Conservation (phyloP, 2,888 invertebrate species). For the Pegoplata infirma region DNA sequence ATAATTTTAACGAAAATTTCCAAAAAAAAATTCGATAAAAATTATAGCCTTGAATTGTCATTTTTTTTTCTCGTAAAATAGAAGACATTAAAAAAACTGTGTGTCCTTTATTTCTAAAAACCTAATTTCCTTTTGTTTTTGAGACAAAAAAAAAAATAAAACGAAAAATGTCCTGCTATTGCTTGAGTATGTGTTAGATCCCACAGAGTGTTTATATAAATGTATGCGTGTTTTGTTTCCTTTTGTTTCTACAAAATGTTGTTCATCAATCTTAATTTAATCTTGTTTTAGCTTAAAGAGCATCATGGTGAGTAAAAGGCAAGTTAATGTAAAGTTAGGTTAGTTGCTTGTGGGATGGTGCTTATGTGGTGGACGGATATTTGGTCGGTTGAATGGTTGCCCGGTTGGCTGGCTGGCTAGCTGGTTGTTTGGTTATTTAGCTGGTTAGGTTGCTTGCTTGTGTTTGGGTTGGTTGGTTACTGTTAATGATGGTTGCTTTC, state of each 20-base stretch:
- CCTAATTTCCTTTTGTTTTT: background rate
- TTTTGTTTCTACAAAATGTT: constrained; percentile 33
- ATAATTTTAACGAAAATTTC: background rate
- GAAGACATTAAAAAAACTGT: background rate
- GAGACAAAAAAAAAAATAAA: background rate
- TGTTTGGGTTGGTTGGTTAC: constrained; percentile 3
- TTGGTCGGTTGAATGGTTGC: background rate
- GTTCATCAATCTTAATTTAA: constrained; percentile 48
- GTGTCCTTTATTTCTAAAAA: background rate
- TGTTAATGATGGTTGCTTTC: constrained; percentile 14
- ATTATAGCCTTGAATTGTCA: background rate
- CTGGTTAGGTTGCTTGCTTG: too few relatives aligned
- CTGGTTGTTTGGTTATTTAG: too few relatives aligned
- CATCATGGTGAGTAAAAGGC: constrained; percentile 20
- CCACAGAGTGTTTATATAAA: too few relatives aligned
- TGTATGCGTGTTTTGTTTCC: constrained; percentile 30
- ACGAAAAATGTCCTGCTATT: too few relatives aligned
- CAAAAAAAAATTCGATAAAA: background rate
- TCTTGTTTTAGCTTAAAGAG: constrained; percentile 52
- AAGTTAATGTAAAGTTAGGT: too few relatives aligned
- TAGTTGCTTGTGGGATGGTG: background rate
- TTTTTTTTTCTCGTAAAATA: too few relatives aligned
- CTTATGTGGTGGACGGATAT: background rate
- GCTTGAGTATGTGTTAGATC: too few relatives aligned
- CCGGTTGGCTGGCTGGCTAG: too few relatives aligned